Base-by-base conservation (phyloP, 2,888 invertebrate genomes). In the Digitonthophagus gazella region DNA sequence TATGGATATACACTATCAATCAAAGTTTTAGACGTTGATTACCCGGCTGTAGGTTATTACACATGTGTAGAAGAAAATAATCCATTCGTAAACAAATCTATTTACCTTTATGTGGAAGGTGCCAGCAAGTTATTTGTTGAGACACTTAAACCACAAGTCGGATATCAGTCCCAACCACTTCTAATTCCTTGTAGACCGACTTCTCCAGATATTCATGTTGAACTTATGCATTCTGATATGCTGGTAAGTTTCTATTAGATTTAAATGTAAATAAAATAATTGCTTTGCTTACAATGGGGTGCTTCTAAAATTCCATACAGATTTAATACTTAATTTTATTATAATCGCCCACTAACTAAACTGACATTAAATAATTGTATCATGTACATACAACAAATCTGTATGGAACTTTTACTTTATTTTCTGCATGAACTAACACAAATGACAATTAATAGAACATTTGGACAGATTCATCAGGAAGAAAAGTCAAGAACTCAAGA, bases 181-280 rank as follows among this genome's bases (percentile, higher is more conserved):
- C 76, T 84, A 0, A 84, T 91, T 73, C 89, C 90, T 16, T 91
- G 91, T 76, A 85, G 87, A 63, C 89, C 90, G 3, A 86, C 90
- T 0, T 85, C 87, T 63, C 89, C 89, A 1, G 81, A 85, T 69
- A 82, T 87, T 1, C 79, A 83, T 15, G 88, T 90, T 0, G 72
- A 80, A 57, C 77, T 88, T n/a, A n/a, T n/a, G n/a, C n/a, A n/a
- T 4, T 78, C 75, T 14, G 76, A 75, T 71, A 74, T 74, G 15
- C 80, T 75, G 14, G 83, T 44, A n/a, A n/a, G n/a, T n/a, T n/a
- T n/a, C n/a, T n/a, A n/a, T n/a, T n/a, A n/a, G 28, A 44, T 44
- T n/a, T n/a, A n/a, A 44, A 44, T 44, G 28, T 44, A 44, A 44
- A 11, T 44, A 44, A 44, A 44, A 44, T 8, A 44, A 44, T 61